These are phyloP conservation scores for Tetrax tetrax DNA, from an alignment of 2,113 vertebrate genomes.

Conservation along the genomic window DNA sequence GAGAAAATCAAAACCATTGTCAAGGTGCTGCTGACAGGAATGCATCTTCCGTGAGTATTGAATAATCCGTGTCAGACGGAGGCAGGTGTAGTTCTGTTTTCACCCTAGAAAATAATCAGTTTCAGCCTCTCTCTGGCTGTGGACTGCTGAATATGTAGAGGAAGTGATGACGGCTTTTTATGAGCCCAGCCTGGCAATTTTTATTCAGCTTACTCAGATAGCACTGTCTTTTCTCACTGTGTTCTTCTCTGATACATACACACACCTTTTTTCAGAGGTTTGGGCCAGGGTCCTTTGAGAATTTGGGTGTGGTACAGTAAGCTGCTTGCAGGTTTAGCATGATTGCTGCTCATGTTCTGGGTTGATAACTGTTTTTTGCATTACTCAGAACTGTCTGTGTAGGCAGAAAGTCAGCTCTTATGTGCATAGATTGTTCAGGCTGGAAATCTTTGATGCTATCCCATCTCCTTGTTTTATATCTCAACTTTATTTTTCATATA, in stretches of 20 bases:
- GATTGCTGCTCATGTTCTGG: accelerated
- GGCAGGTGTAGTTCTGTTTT: neutral
- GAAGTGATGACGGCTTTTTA: neutral
- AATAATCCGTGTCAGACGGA: neutral
- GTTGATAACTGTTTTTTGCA: neutral
- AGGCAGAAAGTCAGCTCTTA: neutral
- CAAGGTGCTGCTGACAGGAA: constrained; percentile 82
- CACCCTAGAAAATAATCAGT: neutral
- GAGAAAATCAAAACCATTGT: constrained; percentile 86
- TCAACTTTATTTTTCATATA: neutral
- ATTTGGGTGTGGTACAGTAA: neutral
- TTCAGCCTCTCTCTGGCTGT: neutral
- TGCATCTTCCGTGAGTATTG: constrained; percentile 84
- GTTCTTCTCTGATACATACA: neutral
- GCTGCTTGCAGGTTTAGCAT: neutral
- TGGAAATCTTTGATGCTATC: neutral
- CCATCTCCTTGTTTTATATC: neutral
- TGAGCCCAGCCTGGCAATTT: neutral
- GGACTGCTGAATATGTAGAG: neutral
- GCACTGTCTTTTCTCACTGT: neutral
- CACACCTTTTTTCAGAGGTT: neutral
- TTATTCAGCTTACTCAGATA: neutral
- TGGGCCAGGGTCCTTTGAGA: neutral
- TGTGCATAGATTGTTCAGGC: neutral
- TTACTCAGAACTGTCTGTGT: neutral